Conservation (phyloP, 2,113 vertebrate genomes). For the Mus pahari region DNA sequence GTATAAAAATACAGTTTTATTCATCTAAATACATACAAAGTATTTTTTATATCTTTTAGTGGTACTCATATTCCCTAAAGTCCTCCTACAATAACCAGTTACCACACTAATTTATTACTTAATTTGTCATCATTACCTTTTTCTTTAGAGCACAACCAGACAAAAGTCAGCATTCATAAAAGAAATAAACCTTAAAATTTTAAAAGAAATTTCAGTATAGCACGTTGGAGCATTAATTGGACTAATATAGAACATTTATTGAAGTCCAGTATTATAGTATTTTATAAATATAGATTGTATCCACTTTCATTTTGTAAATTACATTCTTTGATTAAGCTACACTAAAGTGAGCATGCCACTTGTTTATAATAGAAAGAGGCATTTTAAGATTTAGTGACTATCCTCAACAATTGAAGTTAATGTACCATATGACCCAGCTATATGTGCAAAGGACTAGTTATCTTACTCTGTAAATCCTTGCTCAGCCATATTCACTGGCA, state of each 20-base stretch:
- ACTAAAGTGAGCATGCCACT: background rate
- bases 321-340: background rate
- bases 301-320: constrained; percentile 7
- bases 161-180: background rate
- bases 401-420: background rate
- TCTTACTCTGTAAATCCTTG: background rate
- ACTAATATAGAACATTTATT: background rate
- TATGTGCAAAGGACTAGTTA: too few relatives aligned
- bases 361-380: background rate
- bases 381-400: background rate
- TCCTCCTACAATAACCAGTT: background rate
- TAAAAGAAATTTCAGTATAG: background rate
- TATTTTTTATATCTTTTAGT: background rate
- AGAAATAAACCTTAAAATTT: background rate
- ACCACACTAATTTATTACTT: background rate
- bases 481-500: background rate
- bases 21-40: background rate
- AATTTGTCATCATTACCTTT: background rate
- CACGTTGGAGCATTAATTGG: background rate
- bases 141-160: background rate
- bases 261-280: background rate
- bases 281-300: constrained; percentile 2
- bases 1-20: background rate
- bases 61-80: background rate
- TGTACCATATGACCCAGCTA: background rate